phyloP scores from a whole-genome alignment of 2,888 invertebrate species.

The Nephrotoma guestfalica region DNA sequence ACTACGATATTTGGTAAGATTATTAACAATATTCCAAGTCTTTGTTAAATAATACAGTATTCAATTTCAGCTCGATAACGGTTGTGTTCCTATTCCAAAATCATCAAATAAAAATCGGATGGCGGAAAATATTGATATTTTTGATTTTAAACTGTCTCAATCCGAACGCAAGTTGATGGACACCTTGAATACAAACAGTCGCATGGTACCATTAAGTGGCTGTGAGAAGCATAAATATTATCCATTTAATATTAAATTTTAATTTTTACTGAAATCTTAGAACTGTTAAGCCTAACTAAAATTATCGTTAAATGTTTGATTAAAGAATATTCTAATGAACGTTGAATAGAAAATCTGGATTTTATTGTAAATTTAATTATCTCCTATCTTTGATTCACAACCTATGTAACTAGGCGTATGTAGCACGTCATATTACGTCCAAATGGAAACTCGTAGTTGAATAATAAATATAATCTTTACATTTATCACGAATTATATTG shows the following conservation, averaged over 20 bases:
- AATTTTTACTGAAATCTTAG: not conserved
- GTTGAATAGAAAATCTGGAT: too few species aligned
- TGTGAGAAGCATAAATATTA: conserved; percentile 10
- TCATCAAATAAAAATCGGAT: conserved; percentile 38
- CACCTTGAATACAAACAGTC: conserved; percentile 31
- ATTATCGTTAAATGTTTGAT: too few species aligned
- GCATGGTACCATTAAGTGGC: conserved; percentile 18
- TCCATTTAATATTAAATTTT: conserved; percentile 13
- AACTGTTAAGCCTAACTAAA: too few species aligned
- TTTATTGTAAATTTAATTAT: too few species aligned
- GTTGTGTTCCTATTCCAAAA: conserved; percentile 41
- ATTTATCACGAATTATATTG: too few species aligned
- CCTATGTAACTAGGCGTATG: too few species aligned
- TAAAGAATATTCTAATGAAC: too few species aligned
- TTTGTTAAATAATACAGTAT: not conserved
- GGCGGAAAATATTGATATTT: conserved; percentile 39
- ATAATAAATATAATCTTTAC: too few species aligned
- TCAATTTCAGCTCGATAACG: conserved; percentile 34
- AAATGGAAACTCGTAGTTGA: too few species aligned
- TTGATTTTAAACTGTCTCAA: conserved; percentile 38
- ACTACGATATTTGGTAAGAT: conserved; percentile 36
- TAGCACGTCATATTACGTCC: too few species aligned
- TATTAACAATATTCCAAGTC: not conserved
- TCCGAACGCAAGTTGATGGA: conserved; percentile 37
- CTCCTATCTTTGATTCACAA: too few species aligned